phyloP scores from a whole-genome alignment of 1,140 invertebrate genomes.

The Drosophila mayri region DNA sequence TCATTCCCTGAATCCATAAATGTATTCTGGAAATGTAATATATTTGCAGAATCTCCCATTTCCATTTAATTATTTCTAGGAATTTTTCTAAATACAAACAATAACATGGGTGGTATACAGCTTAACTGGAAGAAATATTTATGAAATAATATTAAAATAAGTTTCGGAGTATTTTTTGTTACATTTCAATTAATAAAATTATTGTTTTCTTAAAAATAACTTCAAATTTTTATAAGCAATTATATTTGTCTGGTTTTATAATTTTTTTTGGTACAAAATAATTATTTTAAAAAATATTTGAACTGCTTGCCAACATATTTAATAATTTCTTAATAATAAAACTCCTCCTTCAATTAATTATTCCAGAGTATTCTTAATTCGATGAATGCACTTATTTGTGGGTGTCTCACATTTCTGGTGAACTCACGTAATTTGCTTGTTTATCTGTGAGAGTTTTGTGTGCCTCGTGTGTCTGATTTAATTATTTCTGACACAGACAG shows the following conservation, averaged over 20 bases:
- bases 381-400: not conserved
- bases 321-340: not conserved
- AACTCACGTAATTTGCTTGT: constrained; percentile 52
- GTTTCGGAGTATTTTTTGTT: no score
- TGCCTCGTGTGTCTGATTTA: constrained; percentile 59
- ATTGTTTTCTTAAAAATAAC: no score
- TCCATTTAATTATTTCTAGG: not conserved
- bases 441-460: constrained; percentile 47
- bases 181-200: no score
- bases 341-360: not conserved
- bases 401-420: constrained; percentile 11
- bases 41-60: not conserved
- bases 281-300: no score
- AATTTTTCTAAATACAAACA: not conserved
- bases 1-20: not conserved
- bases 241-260: no score
- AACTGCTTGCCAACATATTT: not conserved
- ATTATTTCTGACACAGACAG: constrained; percentile 59
- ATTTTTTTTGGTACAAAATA: not conserved
- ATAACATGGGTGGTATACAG: not conserved
- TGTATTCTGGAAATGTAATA: not conserved
- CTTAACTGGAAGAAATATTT: no score
- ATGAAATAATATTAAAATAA: not conserved
- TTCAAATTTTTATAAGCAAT: no score
- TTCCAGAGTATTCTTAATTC: constrained; percentile 15